Evolutionary conservation across 2,113 vertebrate species (phyloP).

Genomic region (Elaphurus davidianus): DNA sequence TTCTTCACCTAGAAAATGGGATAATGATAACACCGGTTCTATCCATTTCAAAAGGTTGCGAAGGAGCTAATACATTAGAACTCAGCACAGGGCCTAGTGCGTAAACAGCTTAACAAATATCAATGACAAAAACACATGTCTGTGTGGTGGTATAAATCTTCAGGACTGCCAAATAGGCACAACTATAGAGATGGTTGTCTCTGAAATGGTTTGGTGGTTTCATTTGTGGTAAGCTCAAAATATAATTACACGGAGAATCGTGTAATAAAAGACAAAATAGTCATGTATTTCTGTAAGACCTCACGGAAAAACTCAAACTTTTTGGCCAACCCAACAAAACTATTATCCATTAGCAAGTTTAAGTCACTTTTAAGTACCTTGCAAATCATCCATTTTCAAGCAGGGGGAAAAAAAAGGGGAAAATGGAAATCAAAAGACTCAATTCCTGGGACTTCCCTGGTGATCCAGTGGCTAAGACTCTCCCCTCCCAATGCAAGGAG

Average conservation of each 20-base stretch:
- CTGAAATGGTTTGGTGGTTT: background rate
- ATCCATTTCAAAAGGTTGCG: background rate
- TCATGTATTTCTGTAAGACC: background rate
- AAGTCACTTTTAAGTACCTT: background rate
- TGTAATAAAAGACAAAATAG: background rate
- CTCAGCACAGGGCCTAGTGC: background rate
- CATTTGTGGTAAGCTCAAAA: background rate
- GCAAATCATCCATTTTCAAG: constrained; percentile 2
- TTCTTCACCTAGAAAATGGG: background rate
- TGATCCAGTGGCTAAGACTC: background rate
- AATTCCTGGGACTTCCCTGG: background rate
- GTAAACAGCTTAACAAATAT: background rate
- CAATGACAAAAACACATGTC: background rate
- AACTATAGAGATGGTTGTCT: background rate
- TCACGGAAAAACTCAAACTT: background rate
- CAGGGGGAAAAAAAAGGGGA: background rate
- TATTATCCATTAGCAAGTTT: background rate
- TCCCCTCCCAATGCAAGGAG: background rate
- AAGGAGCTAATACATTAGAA: background rate
- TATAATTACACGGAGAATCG: background rate
- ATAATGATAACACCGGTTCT: background rate
- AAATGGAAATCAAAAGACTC: background rate
- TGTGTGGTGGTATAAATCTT: background rate
- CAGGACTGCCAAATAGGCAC: background rate
- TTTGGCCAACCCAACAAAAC: background rate